Conservation (phyloP, 53 echinoderm and acorn worm genomes). For the Astropecten irregularis region DNA sequence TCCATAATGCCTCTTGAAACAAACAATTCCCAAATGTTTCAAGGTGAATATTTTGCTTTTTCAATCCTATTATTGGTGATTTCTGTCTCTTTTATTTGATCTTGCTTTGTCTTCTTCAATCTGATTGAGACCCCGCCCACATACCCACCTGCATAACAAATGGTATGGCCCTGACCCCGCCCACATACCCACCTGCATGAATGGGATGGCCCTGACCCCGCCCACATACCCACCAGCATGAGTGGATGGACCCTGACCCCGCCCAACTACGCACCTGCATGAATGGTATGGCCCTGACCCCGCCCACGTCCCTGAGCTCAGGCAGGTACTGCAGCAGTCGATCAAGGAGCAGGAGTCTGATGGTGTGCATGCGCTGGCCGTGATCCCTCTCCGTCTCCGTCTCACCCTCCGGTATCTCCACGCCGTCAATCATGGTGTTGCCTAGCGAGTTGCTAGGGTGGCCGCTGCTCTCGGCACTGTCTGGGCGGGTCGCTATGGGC, state of each 20-base stretch:
- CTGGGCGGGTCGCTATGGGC: slow-evolving; percentile 63
- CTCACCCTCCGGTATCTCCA: slow-evolving; percentile 50
- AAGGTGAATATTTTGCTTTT: too few relatives aligned
- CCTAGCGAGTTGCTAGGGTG: slow-evolving; percentile 49
- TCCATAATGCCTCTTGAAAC: too few relatives aligned
- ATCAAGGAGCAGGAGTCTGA: slow-evolving; percentile 84
- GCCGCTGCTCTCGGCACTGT: slow-evolving; percentile 61
- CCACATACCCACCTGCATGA: slow-evolving; percentile 78
- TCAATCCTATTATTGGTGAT: too few relatives aligned
- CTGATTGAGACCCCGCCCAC: background rate
- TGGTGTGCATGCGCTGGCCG: slow-evolving; percentile 80
- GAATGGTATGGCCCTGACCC: slow-evolving; percentile 96
- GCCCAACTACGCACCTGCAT: slow-evolving; percentile 91
- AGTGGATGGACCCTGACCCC: slow-evolving; percentile 91
- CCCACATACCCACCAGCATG: slow-evolving; percentile 90
- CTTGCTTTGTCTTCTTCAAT: too few relatives aligned
- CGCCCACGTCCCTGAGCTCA: slow-evolving; percentile 91
- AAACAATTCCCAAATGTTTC: too few relatives aligned
- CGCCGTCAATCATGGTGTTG: slow-evolving; percentile 40
- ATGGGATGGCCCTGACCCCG: slow-evolving; percentile 92
- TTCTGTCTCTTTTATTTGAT: too few relatives aligned
- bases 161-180: background rate
- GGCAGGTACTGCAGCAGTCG: slow-evolving; percentile 90
- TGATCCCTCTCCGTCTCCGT: slow-evolving; percentile 65
- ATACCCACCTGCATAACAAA: slow-evolving; percentile 50